These are phyloP conservation scores for Heliocidaris tuberculata DNA, from an alignment of 35 echinoderm and acorn worm genomes.

Conservation along the genomic window DNA sequence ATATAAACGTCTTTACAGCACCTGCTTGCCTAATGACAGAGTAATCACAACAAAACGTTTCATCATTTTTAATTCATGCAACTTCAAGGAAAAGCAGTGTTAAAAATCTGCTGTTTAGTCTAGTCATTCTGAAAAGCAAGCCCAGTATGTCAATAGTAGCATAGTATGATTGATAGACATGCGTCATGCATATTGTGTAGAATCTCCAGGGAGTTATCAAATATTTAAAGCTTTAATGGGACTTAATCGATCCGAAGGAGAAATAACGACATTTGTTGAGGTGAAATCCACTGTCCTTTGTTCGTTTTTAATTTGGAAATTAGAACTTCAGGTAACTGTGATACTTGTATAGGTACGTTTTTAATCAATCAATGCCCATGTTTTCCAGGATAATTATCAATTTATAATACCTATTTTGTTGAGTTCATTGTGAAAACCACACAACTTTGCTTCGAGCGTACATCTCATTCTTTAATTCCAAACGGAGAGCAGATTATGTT, in stretches of 20 bases:
- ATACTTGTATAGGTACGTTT: no score
- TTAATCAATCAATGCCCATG: no score
- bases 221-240: background rate
- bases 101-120: background rate
- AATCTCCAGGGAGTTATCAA: background rate
- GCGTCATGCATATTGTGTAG: background rate
- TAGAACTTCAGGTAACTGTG: no score
- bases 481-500: no score
- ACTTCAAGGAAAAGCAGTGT: background rate
- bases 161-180: background rate
- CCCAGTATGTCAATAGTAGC: background rate
- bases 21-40: background rate
- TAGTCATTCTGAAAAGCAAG: background rate
- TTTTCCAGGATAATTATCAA: no score
- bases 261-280: background rate
- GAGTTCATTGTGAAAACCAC: no score
- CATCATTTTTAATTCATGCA: background rate
- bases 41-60: background rate
- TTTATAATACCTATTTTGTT: no score
- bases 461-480: no score
- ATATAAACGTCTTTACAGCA: background rate
- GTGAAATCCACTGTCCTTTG: background rate
- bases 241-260: background rate
- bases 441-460: no score
- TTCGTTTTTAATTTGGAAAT: no score